Conservation (phyloP, 2,888 invertebrate genomes). For the Drosophila anomalata region DNA sequence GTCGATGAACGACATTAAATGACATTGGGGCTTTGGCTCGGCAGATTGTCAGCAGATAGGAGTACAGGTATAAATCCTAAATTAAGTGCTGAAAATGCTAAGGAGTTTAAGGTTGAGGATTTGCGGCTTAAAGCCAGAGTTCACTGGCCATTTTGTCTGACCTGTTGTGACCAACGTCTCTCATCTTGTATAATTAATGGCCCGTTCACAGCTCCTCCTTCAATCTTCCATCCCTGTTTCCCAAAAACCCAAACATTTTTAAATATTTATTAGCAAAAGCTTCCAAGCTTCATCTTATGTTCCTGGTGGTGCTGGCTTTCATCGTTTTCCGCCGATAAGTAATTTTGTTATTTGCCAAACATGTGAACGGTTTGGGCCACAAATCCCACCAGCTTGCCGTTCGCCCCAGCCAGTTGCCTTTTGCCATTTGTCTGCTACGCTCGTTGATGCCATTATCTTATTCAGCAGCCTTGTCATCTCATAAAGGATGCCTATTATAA, state of each 20-base stretch:
- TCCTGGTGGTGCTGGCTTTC: constrained; percentile 17
- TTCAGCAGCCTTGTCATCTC: constrained; percentile 79
- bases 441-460: constrained; percentile 80
- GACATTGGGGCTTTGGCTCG: constrained; percentile 10
- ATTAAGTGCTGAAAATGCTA: constrained; percentile 42
- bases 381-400: constrained; percentile 20
- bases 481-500: constrained; percentile 80
- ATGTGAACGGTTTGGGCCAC: constrained; percentile 52
- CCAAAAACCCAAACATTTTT: constrained; percentile 66
- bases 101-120: constrained; percentile 6
- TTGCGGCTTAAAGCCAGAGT: background rate
- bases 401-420: constrained; percentile 1
- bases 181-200: constrained; percentile 61
- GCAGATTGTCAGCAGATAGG: constrained; percentile 50
- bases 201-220: constrained; percentile 27
- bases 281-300: constrained; percentile 69
- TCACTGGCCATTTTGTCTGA: constrained; percentile 7
- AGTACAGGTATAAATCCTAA: constrained; percentile 49
- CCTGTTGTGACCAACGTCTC: constrained; percentile 5
- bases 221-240: constrained; percentile 61
- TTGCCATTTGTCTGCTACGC: constrained; percentile 60
- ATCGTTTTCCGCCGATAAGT: constrained; percentile 63
- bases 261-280: constrained; percentile 80
- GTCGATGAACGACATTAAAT: constrained; percentile 46
- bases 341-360: constrained; percentile 78